Base-by-base conservation (phyloP, 2,113 vertebrate species). In the Callorhinus ursinus region DNA sequence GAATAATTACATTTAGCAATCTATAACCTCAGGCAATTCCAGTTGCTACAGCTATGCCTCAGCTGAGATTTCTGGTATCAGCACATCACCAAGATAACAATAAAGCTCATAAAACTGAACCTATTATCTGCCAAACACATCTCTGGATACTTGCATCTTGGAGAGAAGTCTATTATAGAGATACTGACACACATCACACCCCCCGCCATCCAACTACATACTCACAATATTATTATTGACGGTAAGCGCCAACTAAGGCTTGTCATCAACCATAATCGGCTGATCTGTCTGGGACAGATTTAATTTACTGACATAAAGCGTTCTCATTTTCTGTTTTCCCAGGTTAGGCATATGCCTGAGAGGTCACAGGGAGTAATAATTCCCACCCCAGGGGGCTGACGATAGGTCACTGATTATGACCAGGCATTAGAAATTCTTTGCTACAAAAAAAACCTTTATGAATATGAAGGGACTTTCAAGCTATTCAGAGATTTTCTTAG, bases 1-100 rank as follows among this genome's bases (percentile, higher is more conserved):
- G 91, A 69, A 85, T 97, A 94, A 95, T 33, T 39, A 12, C 67
- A 39, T 90, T 74, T 39, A 93, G 92, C 69, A 74, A 65, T 71
- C 85, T 92, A 14, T 55, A 87, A 92, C 96, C 89, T 57, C 28
- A 4, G 96, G 96, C 89, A 4, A 4, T 63, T 91, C 93, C 76
- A 63, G 46, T 4, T 28, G 67, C 83, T 81, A 22, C 3, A 59
- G 57, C 88, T 81, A 51, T 13, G 0, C 13, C 12, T 39, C 0
- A 24, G 24, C 87, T 61, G 74, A 91, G 94, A 61, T 51, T 57
- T 88, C 18, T 16, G 69, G 46, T 81, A 82, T 89, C 19, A 18
- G 10, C 90, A 39, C 12, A 77, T 19, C 90, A 90, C 19, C 22
- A 77, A 93, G 39, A 31, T 74, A 92, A 93, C 31, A 94, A 49